Base-by-base conservation (phyloP, 2,888 invertebrate species). In the Ectemnius cavifrons region DNA sequence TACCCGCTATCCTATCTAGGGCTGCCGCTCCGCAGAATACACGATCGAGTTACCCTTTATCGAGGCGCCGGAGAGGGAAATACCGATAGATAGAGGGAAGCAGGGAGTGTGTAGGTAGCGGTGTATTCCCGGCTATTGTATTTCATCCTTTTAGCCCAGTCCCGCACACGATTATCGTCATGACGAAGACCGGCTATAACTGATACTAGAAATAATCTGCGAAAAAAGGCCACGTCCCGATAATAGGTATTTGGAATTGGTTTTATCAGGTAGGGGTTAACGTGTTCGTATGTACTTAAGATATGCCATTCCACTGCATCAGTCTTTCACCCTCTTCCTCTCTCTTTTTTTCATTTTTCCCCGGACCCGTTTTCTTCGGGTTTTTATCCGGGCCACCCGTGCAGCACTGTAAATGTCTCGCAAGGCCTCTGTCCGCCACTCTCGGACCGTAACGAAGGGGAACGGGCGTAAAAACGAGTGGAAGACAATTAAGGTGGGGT, bases 381-480 rank as follows among this genome's bases (percentile, higher is more conserved):
- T 76, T 80, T 80, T 73, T 73, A 74, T 75, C 67, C 73, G 63
- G 82, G 59, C 84, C 84, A 83, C 82, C 84, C 85, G 83, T 75
- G 78, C 78, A 81, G 75, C 82, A 75, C 74, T 63, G 82, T 69
- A 69, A 80, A 79, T 82, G 78, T 80, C 81, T 81, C 83, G 83
- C 83, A 77, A 78, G 75, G 72, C 69, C 74, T 77, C 67, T 71
- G 71, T 78, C 80, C 71, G 37, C 37, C 37, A 37, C 73, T 76
- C 79, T 75, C 76, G 75, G 82, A 80, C 81, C 84, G 84, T 85
- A 81, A 85, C 86, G 82, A 86, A 86, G 84, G 83, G 85, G 86
- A 85, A 85, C 83, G 85, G 82, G 81, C 82, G 86, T 87, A 87
- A 87, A 87, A 87, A 85, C 85, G 84, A 83, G 85, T 84, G 84